Base-by-base conservation (phyloP, 2,888 invertebrate species). In the Conus canariensis region DNA sequence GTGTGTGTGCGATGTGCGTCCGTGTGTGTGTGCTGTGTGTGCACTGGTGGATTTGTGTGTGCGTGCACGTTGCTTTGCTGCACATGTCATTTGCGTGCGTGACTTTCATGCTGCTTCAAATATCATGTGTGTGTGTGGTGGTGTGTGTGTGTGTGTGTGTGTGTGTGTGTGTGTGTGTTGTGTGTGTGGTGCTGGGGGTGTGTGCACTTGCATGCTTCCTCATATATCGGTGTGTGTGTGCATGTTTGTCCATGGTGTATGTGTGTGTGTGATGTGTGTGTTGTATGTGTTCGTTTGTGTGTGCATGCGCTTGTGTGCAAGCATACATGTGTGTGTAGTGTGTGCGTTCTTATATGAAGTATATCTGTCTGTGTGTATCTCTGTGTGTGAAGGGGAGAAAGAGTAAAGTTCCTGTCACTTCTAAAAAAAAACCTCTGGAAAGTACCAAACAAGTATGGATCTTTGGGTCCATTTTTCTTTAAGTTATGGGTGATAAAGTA, bases 91-190 rank as follows among this genome's bases (percentile, higher is more conserved):
- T 6, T 77, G 7, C 25, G 25, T 77, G 25, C 14, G 25, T 16
- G n/a, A n/a, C n/a, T n/a, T n/a, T n/a, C n/a, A n/a, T n/a, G n/a
- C n/a, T n/a, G n/a, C n/a, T n/a, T n/a, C n/a, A n/a, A n/a, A n/a
- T n/a, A n/a, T n/a, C n/a, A 14, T 45, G 45, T 80, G 80, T 80
- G 45, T 45, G 80, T 80, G 77, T 45, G 77, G 77, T 80, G 10
- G n/a, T 80, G 77, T 80, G 77, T 25, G 77, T 80, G 30, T n/a
- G 77, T 80, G 30, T 80, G 77, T 80, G 30, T 30, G 30, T 80
- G 30, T 80, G 25, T 80, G 30, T 45, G 30, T 25, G 30, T 80
- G 30, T 80, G 45, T 56, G 30, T 80, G 30, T 30, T 0, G 30
- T 30, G 30, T 30, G 30, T 30, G 30, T 25, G 25, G 19, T 70